Conservation (phyloP, 1,140 invertebrate genomes). For the Brachionus manjavacas region DNA sequence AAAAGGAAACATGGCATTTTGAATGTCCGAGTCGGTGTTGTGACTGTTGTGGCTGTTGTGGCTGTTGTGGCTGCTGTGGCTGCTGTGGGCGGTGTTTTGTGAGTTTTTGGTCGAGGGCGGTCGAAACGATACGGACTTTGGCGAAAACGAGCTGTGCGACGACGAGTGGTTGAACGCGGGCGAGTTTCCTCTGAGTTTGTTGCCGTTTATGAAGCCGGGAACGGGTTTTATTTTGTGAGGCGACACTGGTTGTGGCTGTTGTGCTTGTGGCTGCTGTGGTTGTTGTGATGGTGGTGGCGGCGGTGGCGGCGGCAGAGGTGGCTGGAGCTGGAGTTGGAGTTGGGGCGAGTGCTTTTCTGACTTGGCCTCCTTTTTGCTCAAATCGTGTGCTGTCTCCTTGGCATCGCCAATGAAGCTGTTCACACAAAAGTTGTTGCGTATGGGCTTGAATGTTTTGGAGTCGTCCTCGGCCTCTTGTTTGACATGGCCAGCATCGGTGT, state of each 20-base stretch:
- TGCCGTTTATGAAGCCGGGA: not conserved
- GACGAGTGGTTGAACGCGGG: not conserved
- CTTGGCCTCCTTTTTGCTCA: not conserved
- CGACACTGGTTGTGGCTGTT: not conserved
- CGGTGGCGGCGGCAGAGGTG: no score
- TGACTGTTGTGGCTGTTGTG: not conserved
- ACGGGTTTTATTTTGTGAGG: conserved; percentile 17
- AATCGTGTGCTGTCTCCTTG: not conserved
- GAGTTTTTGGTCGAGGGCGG: not conserved
- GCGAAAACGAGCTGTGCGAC: not conserved
- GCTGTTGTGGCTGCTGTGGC: not conserved
- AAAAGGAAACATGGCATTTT: not conserved
- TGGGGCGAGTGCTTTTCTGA: not conserved
- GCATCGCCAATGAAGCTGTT: not conserved
- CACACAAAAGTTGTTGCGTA: not conserved
- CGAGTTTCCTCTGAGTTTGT: not conserved
- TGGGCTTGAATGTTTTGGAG: conserved; percentile 13
- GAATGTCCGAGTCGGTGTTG: not conserved
- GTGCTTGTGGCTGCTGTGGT: no score
- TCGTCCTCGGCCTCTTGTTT: not conserved
- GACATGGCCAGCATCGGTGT: not conserved
- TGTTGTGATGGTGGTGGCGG: no score
- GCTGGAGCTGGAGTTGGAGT: no score
- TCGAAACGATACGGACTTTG: conserved; percentile 2
- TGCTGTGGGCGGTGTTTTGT: not conserved